Percentiles rank a stretch among this genome's conserved stretches.
These are phyloP conservation scores for Limnephilus auricula DNA, from an alignment of 2,888 invertebrate species.

Conservation along the genomic window DNA sequence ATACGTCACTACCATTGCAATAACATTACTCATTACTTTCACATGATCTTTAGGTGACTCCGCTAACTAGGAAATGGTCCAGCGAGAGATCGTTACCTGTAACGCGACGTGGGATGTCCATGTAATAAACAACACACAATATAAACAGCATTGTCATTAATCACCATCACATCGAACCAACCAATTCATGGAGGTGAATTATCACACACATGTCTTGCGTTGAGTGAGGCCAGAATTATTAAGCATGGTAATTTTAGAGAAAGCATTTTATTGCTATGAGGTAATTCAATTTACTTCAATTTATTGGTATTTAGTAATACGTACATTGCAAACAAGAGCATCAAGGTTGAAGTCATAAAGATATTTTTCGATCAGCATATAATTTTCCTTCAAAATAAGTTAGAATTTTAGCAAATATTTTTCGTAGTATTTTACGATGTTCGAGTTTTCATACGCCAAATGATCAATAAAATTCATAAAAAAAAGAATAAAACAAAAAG, in stretches of 20 bases:
- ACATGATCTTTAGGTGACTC: not conserved
- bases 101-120: not conserved
- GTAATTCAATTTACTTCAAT: not conserved
- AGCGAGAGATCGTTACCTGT: not conserved
- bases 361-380: no score
- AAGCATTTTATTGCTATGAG: not conserved
- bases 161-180: not conserved
- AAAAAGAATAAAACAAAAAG: no score
- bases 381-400: no score
- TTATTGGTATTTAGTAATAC: not conserved
- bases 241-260: not conserved
- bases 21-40: not conserved
- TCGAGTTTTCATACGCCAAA: not conserved
- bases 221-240: not conserved
- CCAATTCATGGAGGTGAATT: not conserved
- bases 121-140: not conserved
- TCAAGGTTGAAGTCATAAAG: not conserved
- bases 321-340: not conserved
- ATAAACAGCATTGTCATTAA: not conserved
- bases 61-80: not conserved
- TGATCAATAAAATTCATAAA: not conserved
- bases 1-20: not conserved
- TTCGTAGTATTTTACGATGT: no score
- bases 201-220: not conserved
- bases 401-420: no score